Evolutionary conservation across 2,113 vertebrate genomes (phyloP), one percentile per base, ranked within the genome.

Genomic region (Gopherus evgoodei): DNA sequence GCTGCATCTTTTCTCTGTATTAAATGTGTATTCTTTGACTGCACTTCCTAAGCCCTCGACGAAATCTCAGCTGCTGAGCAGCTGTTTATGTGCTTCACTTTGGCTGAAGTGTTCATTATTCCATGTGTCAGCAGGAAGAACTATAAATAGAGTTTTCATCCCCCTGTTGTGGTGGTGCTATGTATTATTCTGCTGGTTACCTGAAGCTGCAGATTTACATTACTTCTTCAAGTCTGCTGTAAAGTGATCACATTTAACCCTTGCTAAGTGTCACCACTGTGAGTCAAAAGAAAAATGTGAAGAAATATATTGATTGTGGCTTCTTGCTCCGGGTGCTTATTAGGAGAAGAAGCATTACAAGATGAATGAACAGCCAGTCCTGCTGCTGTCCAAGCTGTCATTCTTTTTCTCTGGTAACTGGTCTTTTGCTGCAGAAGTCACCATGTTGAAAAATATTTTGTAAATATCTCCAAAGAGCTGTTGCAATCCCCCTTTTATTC

Each of bases 131-230:
- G 94, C 87, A 93, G 91, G 42, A 94, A 11, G 84, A 59, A 88
- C 94, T 93, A 96, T 31, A 97, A 97, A 97, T 94, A 97, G 96
- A 95, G 83, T 54, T 85, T 87, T 92, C 83, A 84, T 5, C 88
- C 90, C 86, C 76, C 65, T 83, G 56, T 87, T 95, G 69, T 93
- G 59, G 7, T 27, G 49, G n/a, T 56, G 11, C 85, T 87, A 0
- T 49, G 5, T 65, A 10, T 54, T 94, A 76, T 89, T 95, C 83
- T 42, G 1, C 52, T 91, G 87, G 69, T 81, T 79, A 80, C 87
- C 75, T 82, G 85, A 16, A 89, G 88, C 90, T 13, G 19, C 35
- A 56, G 35, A 56, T 27, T 38, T 24, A 52, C 78, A 44, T 83
- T 96, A 81, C 53, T 78, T 94, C 87, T 84, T 92, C 78, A 17